Evolutionary conservation across 64 coral and sea anemone species (phyloP).

Genomic region (Stylophora pistillata): DNA sequence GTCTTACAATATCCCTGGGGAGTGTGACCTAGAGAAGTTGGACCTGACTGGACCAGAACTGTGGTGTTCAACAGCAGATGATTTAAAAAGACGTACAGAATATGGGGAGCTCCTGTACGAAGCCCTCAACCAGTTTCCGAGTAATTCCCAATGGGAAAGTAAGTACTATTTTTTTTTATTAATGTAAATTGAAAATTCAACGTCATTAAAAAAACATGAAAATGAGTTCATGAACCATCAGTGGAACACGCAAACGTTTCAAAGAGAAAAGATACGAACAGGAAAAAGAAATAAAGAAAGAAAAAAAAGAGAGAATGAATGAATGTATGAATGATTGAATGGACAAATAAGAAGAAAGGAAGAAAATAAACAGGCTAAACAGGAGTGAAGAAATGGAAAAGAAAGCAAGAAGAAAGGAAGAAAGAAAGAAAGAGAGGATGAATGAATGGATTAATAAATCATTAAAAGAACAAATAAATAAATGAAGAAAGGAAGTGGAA

Average conservation of each 20-base stretch:
- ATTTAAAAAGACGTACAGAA: conserved; percentile 40
- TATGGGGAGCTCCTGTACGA: conserved; percentile 44
- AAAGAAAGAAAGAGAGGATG: neutral
- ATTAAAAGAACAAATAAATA: neutral
- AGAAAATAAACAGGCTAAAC: neutral
- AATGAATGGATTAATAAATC: neutral
- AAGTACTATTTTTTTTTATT: neutral
- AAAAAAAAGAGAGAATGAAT: neutral
- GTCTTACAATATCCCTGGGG: conserved; percentile 16
- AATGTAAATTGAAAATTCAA: no score
- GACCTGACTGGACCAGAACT: conserved; percentile 44
- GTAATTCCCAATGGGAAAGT: conserved; percentile 31
- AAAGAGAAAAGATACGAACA: neutral
- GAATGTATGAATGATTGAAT: neutral
- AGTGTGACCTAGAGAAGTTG: neutral
- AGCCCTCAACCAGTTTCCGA: conserved; percentile 11
- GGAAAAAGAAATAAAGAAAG: neutral
- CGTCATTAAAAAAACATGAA: no score
- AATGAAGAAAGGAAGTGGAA: neutral
- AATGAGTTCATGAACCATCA: neutral
- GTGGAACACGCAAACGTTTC: neutral
- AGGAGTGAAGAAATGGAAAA: neutral
- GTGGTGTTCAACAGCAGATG: conserved; percentile 15
- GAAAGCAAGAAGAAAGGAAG: neutral
- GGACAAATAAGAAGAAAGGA: neutral